phyloP scores from a whole-genome alignment of 2,888 invertebrate species.

The Gymnosoma rotundatum region DNA sequence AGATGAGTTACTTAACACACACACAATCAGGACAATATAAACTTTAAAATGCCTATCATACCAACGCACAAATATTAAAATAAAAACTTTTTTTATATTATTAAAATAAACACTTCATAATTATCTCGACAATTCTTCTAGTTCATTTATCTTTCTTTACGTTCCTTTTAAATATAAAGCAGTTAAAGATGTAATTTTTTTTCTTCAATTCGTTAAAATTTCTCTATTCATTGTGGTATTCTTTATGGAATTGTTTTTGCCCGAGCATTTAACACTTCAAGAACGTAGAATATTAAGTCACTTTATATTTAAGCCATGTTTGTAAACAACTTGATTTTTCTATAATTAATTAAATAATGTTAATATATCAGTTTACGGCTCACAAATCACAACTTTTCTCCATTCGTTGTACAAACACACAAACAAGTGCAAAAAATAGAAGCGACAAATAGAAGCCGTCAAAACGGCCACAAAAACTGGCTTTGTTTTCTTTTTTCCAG shows the following conservation, averaged over 20 bases:
- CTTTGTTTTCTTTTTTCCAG: conserved; percentile 1
- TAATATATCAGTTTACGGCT: conserved; percentile 16
- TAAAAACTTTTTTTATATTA: background rate
- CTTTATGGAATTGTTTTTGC: background rate
- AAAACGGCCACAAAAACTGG: background rate
- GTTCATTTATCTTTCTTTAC: too few relatives aligned
- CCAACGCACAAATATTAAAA: background rate
- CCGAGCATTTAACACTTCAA: background rate
- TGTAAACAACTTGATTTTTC: background rate
- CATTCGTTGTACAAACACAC: conserved; percentile 46
- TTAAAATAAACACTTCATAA: too few relatives aligned
- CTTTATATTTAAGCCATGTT: conserved; percentile 9
- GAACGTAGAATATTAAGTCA: background rate
- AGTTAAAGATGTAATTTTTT: too few relatives aligned
- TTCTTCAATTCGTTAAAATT: conserved; percentile 52
- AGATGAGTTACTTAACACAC: too few relatives aligned
- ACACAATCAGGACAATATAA: too few relatives aligned
- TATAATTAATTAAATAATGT: conserved; percentile 40
- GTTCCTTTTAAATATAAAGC: too few relatives aligned
- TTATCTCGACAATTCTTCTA: too few relatives aligned
- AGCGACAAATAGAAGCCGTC: conserved; percentile 30
- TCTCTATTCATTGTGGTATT: conserved; percentile 46
- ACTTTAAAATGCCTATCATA: too few relatives aligned
- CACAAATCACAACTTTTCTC: conserved; percentile 16
- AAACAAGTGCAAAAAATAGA: conserved; percentile 38